Percentiles rank a stretch among this genome's conserved stretches.
These are phyloP conservation scores for Chrysodeixis includens DNA, from an alignment of 2,888 invertebrate species.

Conservation along the genomic window DNA sequence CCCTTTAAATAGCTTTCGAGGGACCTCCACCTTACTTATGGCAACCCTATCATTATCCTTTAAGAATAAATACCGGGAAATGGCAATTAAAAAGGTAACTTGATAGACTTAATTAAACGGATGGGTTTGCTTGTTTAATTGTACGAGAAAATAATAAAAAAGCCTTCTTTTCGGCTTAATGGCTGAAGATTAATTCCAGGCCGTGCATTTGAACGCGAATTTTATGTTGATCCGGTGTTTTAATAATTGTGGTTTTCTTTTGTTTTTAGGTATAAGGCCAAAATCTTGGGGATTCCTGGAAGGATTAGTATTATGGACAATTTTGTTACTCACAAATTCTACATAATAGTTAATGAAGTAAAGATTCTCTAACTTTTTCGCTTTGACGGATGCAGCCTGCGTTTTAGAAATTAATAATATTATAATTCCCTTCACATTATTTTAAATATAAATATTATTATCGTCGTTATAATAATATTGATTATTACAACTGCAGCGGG, in stretches of 20 bases:
- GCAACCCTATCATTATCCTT: constrained; percentile 54
- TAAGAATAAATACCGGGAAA: constrained; percentile 47
- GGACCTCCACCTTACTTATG: constrained; percentile 56
- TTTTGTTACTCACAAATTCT: too few species aligned
- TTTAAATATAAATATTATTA: too few species aligned
- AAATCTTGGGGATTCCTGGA: too few species aligned
- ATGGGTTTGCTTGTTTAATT: constrained; percentile 43
- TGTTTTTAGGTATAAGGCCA: too few species aligned
- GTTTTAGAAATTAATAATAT: too few species aligned
- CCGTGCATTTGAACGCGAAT: background rate
- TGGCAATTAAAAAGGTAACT: constrained; percentile 49
- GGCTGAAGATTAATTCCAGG: background rate
- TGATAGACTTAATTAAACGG: constrained; percentile 53
- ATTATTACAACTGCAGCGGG: constrained; percentile 38
- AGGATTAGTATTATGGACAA: too few species aligned
- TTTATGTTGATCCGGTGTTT: background rate
- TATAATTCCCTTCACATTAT: too few species aligned
- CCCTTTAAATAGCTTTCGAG: constrained; percentile 60
- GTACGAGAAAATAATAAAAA: constrained; percentile 21
- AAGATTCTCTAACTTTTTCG: too few species aligned
- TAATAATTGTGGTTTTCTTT: background rate
- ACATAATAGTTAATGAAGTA: too few species aligned
- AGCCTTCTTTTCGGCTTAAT: background rate
- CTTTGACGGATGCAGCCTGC: too few species aligned
- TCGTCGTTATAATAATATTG: too few species aligned